Evolutionary conservation across 2,113 vertebrate genomes (phyloP), one percentile per base, ranked within the genome.

Genomic region (Psittacara wagleri): DNA sequence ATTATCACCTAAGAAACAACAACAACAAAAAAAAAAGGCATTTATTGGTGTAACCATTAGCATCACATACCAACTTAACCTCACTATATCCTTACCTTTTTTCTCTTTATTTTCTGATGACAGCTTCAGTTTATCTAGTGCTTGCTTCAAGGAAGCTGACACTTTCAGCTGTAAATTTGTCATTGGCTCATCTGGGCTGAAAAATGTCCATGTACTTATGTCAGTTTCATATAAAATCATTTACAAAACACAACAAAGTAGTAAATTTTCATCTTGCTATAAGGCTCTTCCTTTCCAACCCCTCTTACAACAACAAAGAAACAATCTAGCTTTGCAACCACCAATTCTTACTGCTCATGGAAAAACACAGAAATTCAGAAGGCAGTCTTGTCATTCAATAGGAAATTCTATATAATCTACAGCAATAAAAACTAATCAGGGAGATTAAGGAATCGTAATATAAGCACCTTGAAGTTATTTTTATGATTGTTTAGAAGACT

Each of bases 141-240:
- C 98, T 97, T 99, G 98, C 94, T 99, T 99, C 91, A 99, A 97
- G 46, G 99, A 99, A n/a, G 98, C 96, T 39, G 99, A 99, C 48
- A 99, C 98, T 96, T 99, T 99, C 91, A 99, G 97, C 94, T 98
- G 98, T 95, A 99, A 90, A 91, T 96, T 98, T 92, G 97, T 98
- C 97, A 98, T 96, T 31, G 99, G 99, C 91, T 99, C 99, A 97
- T 99, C 99, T 37, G 98, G 96, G 97, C 99, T 99, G 91, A 97
- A 95, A 91, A 89, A 91, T 8, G 20, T 29, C 79, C 90, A 95
- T 1, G 4, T 19, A 63, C 66, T 64, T 59, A 54, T 4, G 28
- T 91, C 66, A 93, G 28, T 35, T 63, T 88, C 1, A 64, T 22
- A 16, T 51, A 59, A 88, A 92, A 54, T 16, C 66, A 67, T 51